phyloP scores from a whole-genome alignment of 2,888 invertebrate species.

The Emesis russula region DNA sequence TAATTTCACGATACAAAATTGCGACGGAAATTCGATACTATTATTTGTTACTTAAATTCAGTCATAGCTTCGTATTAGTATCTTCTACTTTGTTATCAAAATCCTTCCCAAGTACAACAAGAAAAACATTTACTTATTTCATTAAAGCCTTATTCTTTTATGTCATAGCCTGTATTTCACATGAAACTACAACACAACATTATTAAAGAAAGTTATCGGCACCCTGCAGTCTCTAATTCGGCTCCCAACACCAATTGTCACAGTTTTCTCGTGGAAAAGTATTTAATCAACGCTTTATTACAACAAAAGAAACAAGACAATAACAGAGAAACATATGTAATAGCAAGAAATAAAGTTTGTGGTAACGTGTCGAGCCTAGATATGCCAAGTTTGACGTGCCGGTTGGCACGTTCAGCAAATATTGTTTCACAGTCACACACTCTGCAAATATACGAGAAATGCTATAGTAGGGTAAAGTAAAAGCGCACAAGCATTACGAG shows the following conservation, averaged over 20 bases:
- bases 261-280: constrained; percentile 90
- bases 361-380: constrained; percentile 94
- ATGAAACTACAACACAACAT: constrained; percentile 24
- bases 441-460: constrained; percentile 94
- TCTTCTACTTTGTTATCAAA: too few species aligned
- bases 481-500: constrained; percentile 93
- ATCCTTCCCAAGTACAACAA: too few species aligned
- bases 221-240: constrained; percentile 92
- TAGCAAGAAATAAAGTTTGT: constrained; percentile 93
- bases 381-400: constrained; percentile 94
- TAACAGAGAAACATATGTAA: constrained; percentile 93
- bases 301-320: constrained; percentile 93
- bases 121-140: not conserved
- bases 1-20: too few species aligned
- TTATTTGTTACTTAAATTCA: too few species aligned
- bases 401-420: constrained; percentile 95
- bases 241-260: constrained; percentile 91
- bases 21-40: too few species aligned
- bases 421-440: constrained; percentile 94
- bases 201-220: constrained; percentile 90
- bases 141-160: not conserved
- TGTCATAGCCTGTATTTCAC: not conserved
- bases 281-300: constrained; percentile 94
- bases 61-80: too few species aligned
- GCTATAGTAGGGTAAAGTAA: constrained; percentile 91